A percentile compares a stretch with the other conserved stretches of the same genome.
Conservation (phyloP, 92 coral and sea anemone genomes). For the Palythoa caribaeorum region DNA sequence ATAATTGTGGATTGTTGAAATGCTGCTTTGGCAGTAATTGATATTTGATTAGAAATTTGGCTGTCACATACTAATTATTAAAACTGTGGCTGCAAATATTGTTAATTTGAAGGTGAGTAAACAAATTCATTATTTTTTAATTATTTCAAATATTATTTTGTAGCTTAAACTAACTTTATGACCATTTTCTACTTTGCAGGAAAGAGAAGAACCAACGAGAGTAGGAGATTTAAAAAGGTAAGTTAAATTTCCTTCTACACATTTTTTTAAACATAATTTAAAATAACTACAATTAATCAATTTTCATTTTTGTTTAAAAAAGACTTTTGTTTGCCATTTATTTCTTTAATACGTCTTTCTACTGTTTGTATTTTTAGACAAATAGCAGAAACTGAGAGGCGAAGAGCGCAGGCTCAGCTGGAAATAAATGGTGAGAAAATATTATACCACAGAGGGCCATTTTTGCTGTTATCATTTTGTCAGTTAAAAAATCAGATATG, state of each 20-base stretch:
- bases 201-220: slow-evolving; percentile 62
- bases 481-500: too few relatives aligned
- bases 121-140: background rate
- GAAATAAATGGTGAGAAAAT: slow-evolving; percentile 63
- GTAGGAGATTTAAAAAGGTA: slow-evolving; percentile 62
- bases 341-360: background rate
- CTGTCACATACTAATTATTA: too few relatives aligned
- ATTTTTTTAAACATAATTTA: too few relatives aligned
- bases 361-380: slow-evolving; percentile 4
- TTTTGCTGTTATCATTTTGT: too few relatives aligned
- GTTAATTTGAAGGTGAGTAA: background rate
- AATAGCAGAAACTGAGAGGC: slow-evolving; percentile 75
- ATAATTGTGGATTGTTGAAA: too few relatives aligned
- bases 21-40: too few relatives aligned
- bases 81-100: background rate
- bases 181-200: slow-evolving; percentile 28
- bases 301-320: too few relatives aligned
- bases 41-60: too few relatives aligned
- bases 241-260: background rate
- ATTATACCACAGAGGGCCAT: too few relatives aligned
- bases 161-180: background rate
- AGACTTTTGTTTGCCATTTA: background rate
- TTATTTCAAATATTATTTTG: background rate
- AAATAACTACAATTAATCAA: too few relatives aligned
- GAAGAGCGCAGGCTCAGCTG: slow-evolving; percentile 75